Percentiles rank a stretch among this genome's conserved stretches.
These are phyloP conservation scores for Vesta saturnalis DNA, from an alignment of 2,888 invertebrate species.

Conservation along the genomic window DNA sequence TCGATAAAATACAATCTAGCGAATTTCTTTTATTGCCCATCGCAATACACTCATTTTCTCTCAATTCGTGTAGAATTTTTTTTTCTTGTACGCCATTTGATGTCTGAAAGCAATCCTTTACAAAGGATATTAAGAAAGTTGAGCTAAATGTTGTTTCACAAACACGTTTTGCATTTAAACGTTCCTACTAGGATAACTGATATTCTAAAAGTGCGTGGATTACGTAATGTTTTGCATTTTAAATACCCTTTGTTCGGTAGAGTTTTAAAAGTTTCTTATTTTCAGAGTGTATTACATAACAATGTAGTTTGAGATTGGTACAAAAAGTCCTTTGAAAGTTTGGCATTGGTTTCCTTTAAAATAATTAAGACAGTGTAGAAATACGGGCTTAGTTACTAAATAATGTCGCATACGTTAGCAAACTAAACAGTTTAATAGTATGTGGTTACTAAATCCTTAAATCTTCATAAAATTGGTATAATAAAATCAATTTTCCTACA, in stretches of 20 bases:
- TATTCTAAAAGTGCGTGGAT: slow-evolving; percentile 42
- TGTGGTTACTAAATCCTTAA: slow-evolving; percentile 10
- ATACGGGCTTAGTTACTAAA: slow-evolving; percentile 30
- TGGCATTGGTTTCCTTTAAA: slow-evolving; percentile 19
- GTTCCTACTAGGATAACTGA: slow-evolving; percentile 43
- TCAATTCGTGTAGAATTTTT: too few species aligned
- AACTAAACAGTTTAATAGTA: slow-evolving; percentile 34
- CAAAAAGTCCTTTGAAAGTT: background rate
- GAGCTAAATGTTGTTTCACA: slow-evolving; percentile 46
- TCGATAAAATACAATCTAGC: slow-evolving; percentile 21
- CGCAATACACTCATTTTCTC: slow-evolving; percentile 4
- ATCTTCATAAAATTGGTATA: background rate
- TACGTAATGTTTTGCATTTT: slow-evolving; percentile 43
- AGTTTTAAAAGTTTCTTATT: background rate
- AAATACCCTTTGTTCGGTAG: slow-evolving; percentile 34
- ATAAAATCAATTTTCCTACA: background rate
- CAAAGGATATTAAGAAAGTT: slow-evolving; percentile 50
- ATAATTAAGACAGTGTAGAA: slow-evolving; percentile 34
- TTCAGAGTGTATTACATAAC: background rate
- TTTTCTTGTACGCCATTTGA: background rate
- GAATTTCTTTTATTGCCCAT: slow-evolving; percentile 17
- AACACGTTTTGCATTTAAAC: slow-evolving; percentile 53
- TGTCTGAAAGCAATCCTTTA: slow-evolving; percentile 26
- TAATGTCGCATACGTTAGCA: slow-evolving; percentile 32
- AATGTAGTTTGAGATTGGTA: slow-evolving; percentile 9